Percentiles rank a stretch among this genome's conserved stretches.
Conservation (phyloP, 2,113 vertebrate genomes). For the Scalopus aquaticus region DNA sequence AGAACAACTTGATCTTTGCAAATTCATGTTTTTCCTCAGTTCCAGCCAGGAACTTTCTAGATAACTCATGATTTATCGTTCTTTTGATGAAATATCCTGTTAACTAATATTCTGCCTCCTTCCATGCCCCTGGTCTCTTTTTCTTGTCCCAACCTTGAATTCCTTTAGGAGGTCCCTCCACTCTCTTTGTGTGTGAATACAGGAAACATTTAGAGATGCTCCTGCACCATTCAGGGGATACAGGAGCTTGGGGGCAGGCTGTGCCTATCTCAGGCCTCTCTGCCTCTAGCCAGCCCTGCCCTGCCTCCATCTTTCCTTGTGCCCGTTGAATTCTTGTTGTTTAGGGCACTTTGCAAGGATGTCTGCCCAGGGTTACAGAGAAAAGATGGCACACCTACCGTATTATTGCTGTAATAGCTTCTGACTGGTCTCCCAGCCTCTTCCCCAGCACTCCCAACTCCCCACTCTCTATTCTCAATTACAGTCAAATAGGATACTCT, state of each 20-base stretch:
- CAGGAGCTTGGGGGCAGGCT: not conserved
- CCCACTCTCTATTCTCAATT: not conserved
- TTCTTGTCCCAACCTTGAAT: not conserved
- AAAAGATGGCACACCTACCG: not conserved
- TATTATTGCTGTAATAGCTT: not conserved
- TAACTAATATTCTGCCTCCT: not conserved
- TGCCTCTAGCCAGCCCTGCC: not conserved
- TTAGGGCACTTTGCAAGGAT: not conserved
- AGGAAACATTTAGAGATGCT: not conserved
- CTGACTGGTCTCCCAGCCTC: not conserved
- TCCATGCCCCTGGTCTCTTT: not conserved
- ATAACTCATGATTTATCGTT: not conserved
- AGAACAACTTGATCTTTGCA: constrained; percentile 14
- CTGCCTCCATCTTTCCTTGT: not conserved
- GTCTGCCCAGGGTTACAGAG: not conserved
- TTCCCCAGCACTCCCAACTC: not conserved
- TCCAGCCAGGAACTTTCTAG: constrained; percentile 1
- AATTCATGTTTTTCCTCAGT: not conserved
- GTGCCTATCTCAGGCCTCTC: not conserved
- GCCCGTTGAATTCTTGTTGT: not conserved
- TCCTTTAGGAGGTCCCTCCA: not conserved
- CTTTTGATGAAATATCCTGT: not conserved
- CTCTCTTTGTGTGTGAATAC: not conserved
- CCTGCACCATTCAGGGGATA: not conserved
- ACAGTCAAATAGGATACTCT: not conserved